Evolutionary conservation across 1,140 invertebrate species (phyloP), one percentile per base, ranked within the genome.

Genomic region (Brachionus paranguensis): DNA sequence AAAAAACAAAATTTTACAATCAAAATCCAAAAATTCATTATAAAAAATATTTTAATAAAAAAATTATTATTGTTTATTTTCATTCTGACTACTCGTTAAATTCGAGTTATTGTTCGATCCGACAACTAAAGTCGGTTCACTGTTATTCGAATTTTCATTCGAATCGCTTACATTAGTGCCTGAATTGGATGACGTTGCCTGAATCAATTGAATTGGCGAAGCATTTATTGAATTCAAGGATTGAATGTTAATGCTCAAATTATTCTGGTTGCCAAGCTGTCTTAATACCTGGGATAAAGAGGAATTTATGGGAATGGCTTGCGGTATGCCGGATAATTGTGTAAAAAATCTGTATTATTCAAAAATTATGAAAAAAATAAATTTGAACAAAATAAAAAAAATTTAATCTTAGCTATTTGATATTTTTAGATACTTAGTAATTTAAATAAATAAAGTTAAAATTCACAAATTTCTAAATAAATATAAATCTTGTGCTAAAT

Each of bases 301-400:
- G 7, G 78, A 81, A 47, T 68, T 68, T 2, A 81, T 81, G 3
- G 78, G 78, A 20, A 81, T 47, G 11, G 78, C 78, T 64, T 81
- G 78, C 4, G 37, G 53, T 29, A 64, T 60, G 43, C 78, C 78
- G 12, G 17, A 24, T 12, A n/a, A n/a, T n/a, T n/a, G n/a, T n/a
- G n/a, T n/a, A n/a, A n/a, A n/a, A n/a, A n/a, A n/a, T n/a, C n/a
- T n/a, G n/a, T n/a, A n/a, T n/a, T n/a, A n/a, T n/a, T n/a, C n/a
- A n/a, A n/a, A n/a, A n/a, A n/a, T n/a, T n/a, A n/a, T n/a, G 3
- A 29, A 29, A 29, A 29, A 29, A 29, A 29, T 29, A 29, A 29
- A 29, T 29, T 29, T 2, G 3, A 29, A 29, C 1, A 29, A 29
- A 29, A 29, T 2, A 2, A 29, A 2, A 29, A 29, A 29, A 29